Evolutionary conservation across 1,140 invertebrate species (phyloP).

Genomic region (Drosophila santomea): DNA sequence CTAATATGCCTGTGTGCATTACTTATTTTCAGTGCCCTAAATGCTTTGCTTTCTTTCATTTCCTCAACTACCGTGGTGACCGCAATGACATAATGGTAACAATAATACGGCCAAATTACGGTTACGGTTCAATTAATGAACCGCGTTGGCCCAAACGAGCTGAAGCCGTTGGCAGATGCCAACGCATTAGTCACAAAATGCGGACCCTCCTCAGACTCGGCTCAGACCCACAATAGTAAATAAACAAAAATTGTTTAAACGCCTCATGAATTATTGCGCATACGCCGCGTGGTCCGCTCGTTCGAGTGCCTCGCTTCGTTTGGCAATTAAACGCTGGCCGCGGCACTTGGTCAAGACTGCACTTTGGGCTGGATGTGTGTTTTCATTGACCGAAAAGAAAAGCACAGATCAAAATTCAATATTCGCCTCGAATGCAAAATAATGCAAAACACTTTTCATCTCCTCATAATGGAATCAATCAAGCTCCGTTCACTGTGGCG

Average conservation of each 20-base stretch:
- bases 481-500: constrained; percentile 59
- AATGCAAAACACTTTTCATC: constrained; percentile 57
- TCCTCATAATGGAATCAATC: constrained; percentile 73
- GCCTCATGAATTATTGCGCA: constrained; percentile 80
- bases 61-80: constrained; percentile 24
- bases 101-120: constrained; percentile 62
- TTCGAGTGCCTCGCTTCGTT: constrained; percentile 43
- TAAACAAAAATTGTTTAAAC: constrained; percentile 71
- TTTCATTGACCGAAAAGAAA: constrained; percentile 54
- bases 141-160: constrained; percentile 54
- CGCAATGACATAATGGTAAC: constrained; percentile 73
- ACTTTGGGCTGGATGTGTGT: constrained; percentile 27
- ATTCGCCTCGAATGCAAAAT: constrained; percentile 70
- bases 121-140: constrained; percentile 75
- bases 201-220: neutral
- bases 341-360: constrained; percentile 56
- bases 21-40: constrained; percentile 27
- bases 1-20: constrained; percentile 35
- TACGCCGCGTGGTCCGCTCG: constrained; percentile 64
- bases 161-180: constrained; percentile 36
- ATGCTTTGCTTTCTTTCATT: constrained; percentile 18
- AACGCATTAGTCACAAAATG: constrained; percentile 63
- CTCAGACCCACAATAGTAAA: constrained; percentile 12
- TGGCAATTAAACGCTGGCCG: constrained; percentile 68
- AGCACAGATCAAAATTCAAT: constrained; percentile 41